phyloP scores from a whole-genome alignment of 2,888 invertebrate genomes.

The Eupithecia vulgata region DNA sequence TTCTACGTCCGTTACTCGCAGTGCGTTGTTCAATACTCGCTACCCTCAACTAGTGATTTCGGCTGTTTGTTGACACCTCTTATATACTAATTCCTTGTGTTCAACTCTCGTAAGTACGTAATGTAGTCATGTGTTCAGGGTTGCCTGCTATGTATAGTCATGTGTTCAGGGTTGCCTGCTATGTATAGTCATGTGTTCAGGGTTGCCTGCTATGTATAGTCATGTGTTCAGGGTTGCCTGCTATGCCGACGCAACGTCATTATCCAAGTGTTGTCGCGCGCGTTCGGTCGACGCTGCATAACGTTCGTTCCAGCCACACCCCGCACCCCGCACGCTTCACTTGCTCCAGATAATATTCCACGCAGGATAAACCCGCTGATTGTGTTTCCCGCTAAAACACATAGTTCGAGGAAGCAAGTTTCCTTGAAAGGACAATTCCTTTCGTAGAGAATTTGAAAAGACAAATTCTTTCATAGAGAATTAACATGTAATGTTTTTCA shows the following conservation, averaged over 20 bases:
- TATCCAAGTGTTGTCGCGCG: slow-evolving; percentile 6
- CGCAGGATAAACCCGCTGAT: slow-evolving; percentile 24
- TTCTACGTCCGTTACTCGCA: background rate
- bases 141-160: too few species aligned
- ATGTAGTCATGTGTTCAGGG: too few species aligned
- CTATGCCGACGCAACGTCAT: slow-evolving; percentile 5
- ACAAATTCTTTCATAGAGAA: too few species aligned
- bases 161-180: too few species aligned
- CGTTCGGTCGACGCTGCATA: slow-evolving; percentile 35
- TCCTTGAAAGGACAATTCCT: too few species aligned
- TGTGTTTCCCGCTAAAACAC: background rate
- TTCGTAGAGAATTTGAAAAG: background rate
- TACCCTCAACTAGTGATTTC: background rate
- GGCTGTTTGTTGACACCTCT: background rate
- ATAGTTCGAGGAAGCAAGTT: background rate
- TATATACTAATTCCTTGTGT: background rate
- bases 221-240: too few species aligned
- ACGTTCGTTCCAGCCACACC: slow-evolving; percentile 38
- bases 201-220: too few species aligned
- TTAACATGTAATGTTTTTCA: too few species aligned
- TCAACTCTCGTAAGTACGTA: too few species aligned
- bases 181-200: too few species aligned
- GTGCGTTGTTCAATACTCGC: background rate
- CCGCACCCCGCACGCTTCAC: slow-evolving; percentile 63
- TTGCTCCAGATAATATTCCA: slow-evolving; percentile 54